A percentile compares a stretch with the other conserved stretches of the same genome.
These are phyloP conservation scores for Nautilus pompilius DNA, from an alignment of 1,140 invertebrate species.

Conservation along the genomic window DNA sequence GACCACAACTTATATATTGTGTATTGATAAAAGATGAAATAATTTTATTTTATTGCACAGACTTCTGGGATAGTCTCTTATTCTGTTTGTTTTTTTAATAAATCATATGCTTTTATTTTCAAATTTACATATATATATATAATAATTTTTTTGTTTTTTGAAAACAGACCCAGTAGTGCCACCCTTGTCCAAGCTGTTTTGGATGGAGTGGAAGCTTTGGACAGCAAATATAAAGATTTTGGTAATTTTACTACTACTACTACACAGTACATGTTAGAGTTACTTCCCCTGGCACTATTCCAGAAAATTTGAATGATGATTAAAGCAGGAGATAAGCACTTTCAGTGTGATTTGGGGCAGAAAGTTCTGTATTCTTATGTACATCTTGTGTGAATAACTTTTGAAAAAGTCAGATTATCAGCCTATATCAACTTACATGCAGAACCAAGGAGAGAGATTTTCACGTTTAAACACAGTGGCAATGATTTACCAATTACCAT, in stretches of 20 bases:
- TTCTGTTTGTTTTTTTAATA: too few relatives aligned
- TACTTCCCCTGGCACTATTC: not conserved
- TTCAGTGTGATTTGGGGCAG: not conserved
- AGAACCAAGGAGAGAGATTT: too few relatives aligned
- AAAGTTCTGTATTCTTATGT: too few relatives aligned
- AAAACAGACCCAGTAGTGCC: conserved; percentile 66
- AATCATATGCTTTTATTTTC: not conserved
- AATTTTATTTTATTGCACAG: too few relatives aligned
- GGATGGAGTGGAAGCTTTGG: conserved; percentile 68
- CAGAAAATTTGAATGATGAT: not conserved
- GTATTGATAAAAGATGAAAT: too few relatives aligned
- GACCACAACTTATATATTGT: too few relatives aligned
- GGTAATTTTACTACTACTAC: conserved; percentile 52
- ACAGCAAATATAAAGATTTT: conserved; percentile 68
- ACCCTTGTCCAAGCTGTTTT: conserved; percentile 68
- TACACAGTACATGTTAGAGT: not conserved
- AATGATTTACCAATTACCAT: too few relatives aligned
- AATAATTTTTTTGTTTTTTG: not conserved
- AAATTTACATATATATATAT: not conserved
- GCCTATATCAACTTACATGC: too few relatives aligned
- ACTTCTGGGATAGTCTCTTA: too few relatives aligned
- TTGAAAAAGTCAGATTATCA: too few relatives aligned
- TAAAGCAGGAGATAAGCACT: not conserved
- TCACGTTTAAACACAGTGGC: too few relatives aligned
- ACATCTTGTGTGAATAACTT: too few relatives aligned